These are phyloP conservation scores for Malaclemys terrapin DNA, from an alignment of 2,113 vertebrate genomes.

Conservation along the genomic window DNA sequence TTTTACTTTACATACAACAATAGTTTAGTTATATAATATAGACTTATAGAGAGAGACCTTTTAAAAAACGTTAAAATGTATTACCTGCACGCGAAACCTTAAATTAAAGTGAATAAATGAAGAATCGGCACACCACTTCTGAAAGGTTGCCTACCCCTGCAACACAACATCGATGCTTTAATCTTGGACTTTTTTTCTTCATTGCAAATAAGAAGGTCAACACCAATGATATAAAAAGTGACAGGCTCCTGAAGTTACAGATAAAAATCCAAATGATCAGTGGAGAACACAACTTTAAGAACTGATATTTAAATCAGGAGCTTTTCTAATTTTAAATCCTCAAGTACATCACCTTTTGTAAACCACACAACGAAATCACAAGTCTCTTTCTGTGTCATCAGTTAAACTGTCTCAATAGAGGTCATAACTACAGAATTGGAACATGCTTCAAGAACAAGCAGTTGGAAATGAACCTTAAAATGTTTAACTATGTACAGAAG, in stretches of 20 bases:
- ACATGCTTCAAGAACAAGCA: slow-evolving; percentile 36
- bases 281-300: neutral
- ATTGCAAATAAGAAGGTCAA: slow-evolving; percentile 30
- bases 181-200: slow-evolving; percentile 26
- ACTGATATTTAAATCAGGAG: slow-evolving; percentile 5
- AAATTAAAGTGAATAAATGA: too few relatives aligned
- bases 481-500: neutral
- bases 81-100: too few relatives aligned
- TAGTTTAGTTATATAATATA: too few relatives aligned
- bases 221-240: neutral
- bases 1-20: too few relatives aligned
- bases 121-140: too few relatives aligned
- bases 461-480: slow-evolving; percentile 9
- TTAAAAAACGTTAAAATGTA: too few relatives aligned
- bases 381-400: slow-evolving; percentile 23
- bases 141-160: too few relatives aligned
- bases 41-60: too few relatives aligned
- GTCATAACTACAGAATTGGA: slow-evolving; percentile 18
- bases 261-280: slow-evolving; percentile 19
- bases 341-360: slow-evolving; percentile 4
- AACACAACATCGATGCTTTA: neutral
- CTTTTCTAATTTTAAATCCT: neutral
- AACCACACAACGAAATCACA: neutral
- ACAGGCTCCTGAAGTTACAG: neutral
- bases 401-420: slow-evolving; percentile 34